Conservation (phyloP, 1,140 invertebrate genomes). For the Phortica variegata region DNA sequence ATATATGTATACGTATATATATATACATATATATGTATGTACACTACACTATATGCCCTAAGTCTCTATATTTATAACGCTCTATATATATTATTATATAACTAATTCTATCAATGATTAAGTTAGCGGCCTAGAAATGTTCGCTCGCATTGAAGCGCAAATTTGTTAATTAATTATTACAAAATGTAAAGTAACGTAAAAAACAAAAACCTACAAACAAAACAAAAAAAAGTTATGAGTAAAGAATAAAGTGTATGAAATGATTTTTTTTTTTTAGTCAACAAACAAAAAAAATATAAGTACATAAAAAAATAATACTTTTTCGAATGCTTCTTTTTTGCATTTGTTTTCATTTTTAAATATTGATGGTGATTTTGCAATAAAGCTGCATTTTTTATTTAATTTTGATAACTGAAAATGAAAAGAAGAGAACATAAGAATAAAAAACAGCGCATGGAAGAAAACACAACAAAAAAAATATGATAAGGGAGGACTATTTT, state of each 20-base stretch:
- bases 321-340: too few species aligned
- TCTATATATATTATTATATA: conserved; percentile 20
- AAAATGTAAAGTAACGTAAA: conserved; percentile 18
- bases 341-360: not conserved
- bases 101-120: conserved; percentile 9
- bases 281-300: conserved; percentile 11
- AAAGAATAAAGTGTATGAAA: conserved; percentile 15
- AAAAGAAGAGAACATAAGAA: conserved; percentile 14
- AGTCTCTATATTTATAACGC: conserved; percentile 25
- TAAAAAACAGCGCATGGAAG: too few species aligned
- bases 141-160: too few species aligned
- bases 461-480: too few species aligned
- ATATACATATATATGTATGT: too few species aligned
- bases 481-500: too few species aligned
- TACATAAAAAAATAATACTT: too few species aligned
- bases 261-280: conserved; percentile 8
- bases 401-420: conserved; percentile 5
- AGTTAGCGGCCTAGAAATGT: too few species aligned
- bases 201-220: conserved; percentile 16
- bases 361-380: conserved; percentile 10
- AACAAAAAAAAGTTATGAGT: conserved; percentile 21
- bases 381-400: conserved; percentile 10
- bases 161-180: conserved; percentile 5
- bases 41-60: conserved; percentile 14
- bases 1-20: too few species aligned